A percentile compares a stretch with the other conserved stretches of the same genome.
phyloP scores from a whole-genome alignment of 1,140 invertebrate species.

The Drosophila tsacasi region DNA sequence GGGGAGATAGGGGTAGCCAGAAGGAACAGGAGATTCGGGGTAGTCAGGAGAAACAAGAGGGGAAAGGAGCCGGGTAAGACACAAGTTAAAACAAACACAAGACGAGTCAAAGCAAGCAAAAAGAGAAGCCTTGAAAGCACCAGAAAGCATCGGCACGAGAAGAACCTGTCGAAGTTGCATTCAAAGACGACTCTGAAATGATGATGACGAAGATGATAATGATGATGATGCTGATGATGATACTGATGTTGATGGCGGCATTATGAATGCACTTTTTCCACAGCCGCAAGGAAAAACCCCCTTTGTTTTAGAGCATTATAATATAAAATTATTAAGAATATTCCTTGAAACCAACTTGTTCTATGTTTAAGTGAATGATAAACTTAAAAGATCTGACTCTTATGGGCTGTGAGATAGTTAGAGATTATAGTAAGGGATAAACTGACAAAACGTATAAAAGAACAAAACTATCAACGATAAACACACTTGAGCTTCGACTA shows the following conservation, averaged over 20 bases:
- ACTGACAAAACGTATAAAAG: too few relatives aligned
- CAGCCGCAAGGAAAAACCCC: background rate
- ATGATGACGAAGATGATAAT: background rate
- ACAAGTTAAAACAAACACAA: conserved; percentile 56
- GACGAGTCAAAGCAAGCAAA: conserved; percentile 15
- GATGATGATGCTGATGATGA: background rate
- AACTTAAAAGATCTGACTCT: background rate
- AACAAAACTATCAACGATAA: too few relatives aligned
- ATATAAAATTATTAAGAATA: background rate
- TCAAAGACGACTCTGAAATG: background rate
- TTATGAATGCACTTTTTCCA: conserved; percentile 2
- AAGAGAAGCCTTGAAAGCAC: background rate
- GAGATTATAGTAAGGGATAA: too few relatives aligned
- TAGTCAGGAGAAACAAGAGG: background rate
- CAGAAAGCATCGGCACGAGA: background rate
- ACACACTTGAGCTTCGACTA: too few relatives aligned
- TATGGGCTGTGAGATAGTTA: background rate
- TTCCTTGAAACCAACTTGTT: background rate
- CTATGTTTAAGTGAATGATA: background rate
- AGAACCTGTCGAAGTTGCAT: conserved; percentile 7
- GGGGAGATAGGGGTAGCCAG: background rate
- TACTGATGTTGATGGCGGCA: background rate
- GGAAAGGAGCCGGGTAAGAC: background rate
- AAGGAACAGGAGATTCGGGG: background rate
- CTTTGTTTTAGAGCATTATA: background rate